Conservation (phyloP, 1,140 invertebrate species). For the Pararge aegeria region DNA sequence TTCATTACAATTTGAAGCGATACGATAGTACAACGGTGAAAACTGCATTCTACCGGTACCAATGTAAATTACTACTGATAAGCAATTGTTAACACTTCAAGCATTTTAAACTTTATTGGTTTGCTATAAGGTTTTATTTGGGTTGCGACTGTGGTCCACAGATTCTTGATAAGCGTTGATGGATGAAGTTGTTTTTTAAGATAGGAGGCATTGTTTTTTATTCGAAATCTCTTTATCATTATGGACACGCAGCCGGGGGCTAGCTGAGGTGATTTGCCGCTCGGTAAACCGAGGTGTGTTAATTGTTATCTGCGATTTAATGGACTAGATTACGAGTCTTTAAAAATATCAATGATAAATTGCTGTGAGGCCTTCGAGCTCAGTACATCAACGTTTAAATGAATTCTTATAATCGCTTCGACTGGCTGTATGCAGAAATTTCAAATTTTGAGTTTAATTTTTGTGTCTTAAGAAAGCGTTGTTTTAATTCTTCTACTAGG, state of each 20-base stretch:
- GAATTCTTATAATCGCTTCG: no score
- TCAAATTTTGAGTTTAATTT: no score
- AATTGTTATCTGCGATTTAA: constrained; percentile 12
- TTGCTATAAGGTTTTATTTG: constrained; percentile 8
- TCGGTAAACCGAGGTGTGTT: constrained; percentile 15
- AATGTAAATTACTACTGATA: constrained; percentile 25
- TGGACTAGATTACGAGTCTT: not conserved
- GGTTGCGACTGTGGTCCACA: not conserved
- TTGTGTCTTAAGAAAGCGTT: no score
- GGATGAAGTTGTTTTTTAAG: constrained; percentile 35
- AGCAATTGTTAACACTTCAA: not conserved
- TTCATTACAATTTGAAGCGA: constrained; percentile 30
- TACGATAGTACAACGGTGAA: constrained; percentile 25
- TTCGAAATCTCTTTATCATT: constrained; percentile 26
- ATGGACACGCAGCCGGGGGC: constrained; percentile 17
- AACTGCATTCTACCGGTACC: constrained; percentile 27
- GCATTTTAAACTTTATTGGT: not conserved
- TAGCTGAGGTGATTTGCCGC: constrained; percentile 22
- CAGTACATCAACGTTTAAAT: no score
- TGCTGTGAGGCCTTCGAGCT: no score
- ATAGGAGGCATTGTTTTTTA: constrained; percentile 30
- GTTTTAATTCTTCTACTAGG: no score
- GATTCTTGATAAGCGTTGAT: constrained; percentile 32
- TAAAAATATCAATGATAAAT: no score
- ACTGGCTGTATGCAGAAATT: no score